Conservation (phyloP, 2,888 invertebrate species). For the Dusona sp. region DNA sequence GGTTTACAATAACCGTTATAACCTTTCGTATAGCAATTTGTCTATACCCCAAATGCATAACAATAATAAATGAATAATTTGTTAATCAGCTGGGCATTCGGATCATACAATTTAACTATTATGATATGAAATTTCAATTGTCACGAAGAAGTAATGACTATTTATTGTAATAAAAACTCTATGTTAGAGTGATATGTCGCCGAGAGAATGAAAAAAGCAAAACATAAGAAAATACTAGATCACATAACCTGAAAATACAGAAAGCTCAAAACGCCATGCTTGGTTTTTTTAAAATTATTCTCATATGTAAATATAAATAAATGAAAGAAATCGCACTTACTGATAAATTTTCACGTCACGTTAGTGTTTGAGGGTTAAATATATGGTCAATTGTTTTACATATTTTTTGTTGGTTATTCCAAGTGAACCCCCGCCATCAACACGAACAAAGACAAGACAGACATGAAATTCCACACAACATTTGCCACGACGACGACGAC, state of each 20-base stretch:
- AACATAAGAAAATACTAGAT: neutral
- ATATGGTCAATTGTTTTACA: neutral
- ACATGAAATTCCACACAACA: too few relatives aligned
- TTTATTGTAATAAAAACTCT: neutral
- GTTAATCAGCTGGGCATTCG: neutral
- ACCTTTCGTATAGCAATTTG: neutral
- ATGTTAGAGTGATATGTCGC: neutral
- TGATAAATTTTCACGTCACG: neutral
- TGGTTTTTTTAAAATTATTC: neutral
- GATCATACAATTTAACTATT: neutral
- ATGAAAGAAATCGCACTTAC: neutral
- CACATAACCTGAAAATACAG: neutral
- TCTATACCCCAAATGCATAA: neutral
- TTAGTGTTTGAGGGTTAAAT: neutral
- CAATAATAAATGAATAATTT: neutral
- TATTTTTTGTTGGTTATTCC: neutral
- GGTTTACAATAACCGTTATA: neutral
- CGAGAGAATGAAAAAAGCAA: neutral
- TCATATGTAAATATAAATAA: neutral
- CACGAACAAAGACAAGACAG: neutral
- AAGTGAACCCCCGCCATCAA: neutral
- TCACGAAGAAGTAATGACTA: neutral
- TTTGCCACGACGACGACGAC: too few relatives aligned
- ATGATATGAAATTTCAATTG: neutral
- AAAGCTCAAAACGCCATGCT: neutral